Evolutionary conservation across 1,140 invertebrate species (phyloP), one percentile per base, ranked within the genome.

Genomic region (Drosophila bocqueti): DNA sequence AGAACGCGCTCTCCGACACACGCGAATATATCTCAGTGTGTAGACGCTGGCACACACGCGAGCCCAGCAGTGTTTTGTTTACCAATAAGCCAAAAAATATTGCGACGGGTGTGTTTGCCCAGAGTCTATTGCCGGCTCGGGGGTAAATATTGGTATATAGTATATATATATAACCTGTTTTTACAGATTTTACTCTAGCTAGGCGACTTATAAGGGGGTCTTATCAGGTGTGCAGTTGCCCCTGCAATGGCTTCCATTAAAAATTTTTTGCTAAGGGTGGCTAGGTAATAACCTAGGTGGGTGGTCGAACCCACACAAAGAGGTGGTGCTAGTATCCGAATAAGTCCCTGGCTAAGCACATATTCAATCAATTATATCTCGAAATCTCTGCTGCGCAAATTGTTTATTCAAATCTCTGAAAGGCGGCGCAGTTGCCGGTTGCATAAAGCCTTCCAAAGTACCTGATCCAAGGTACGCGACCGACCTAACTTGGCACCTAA

Each of bases 51-150:
- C 29, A 18, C 36, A 47, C 36, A 29, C 31, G 63, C 16, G 36
- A 43, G 45, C 11, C 50, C 21, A 26, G 21, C 36, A n/a, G 36
- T 52, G 50, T 67, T 55, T 77, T 61, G 75, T 77, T 78, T 78
- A 78, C 76, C 74, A 78, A 78, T 78, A 77, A 77, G 38, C 57
- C 64, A 21, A 55, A 60, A 61, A 78, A 77, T 69, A 69, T 45
- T 50, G 46, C 43, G 73, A 24, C 49, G 65, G n/a, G 49, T 18
- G 9, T 54, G 59, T 57, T 57, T 75, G 45, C 21, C n/a, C 24
- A 54, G 38, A 54, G 38, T 24, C 43, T 52, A 76, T 58, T 59
- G 76, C 76, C 75, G 75, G 75, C 64, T 54, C 36, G 46, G 38
- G 26, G 31, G 52, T 65, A 69, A 77, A 62, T 24, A 54, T 29